Percentiles rank a stretch among this genome's conserved stretches.
Conservation (phyloP, 2,888 invertebrate species). For the Hemicrepidius hirtus region DNA sequence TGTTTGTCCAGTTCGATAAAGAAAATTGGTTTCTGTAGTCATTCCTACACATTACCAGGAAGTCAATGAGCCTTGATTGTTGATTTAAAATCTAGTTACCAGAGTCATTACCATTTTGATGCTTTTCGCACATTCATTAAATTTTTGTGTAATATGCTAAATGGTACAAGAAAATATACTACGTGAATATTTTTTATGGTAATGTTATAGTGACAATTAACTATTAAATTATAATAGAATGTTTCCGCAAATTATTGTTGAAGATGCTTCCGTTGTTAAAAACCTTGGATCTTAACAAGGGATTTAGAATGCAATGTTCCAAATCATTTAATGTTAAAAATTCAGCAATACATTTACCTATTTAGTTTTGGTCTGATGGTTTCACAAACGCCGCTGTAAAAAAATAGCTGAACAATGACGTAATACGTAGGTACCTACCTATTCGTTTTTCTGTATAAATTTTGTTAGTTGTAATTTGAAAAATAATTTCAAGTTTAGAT, state of each 20-base stretch:
- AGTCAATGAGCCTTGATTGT: background rate
- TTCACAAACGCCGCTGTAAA: background rate
- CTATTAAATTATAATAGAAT: constrained; percentile 7
- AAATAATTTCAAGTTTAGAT: too few relatives aligned
- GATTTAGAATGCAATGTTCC: background rate
- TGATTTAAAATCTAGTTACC: background rate
- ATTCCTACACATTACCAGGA: background rate
- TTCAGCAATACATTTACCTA: constrained; percentile 2
- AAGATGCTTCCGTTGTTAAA: constrained; percentile 1
- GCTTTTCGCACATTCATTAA: constrained; percentile 2
- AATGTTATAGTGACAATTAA: constrained; percentile 14
- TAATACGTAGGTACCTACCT: too few relatives aligned
- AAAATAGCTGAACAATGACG: background rate
- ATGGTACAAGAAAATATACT: background rate
- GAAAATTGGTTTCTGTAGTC: background rate
- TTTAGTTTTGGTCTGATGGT: constrained; percentile 2
- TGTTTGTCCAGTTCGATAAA: constrained; percentile 10
- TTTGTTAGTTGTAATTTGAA: too few relatives aligned
- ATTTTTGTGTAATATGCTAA: background rate
- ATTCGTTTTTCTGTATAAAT: too few relatives aligned
- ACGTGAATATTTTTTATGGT: background rate
- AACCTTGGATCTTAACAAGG: background rate
- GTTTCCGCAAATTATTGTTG: constrained; percentile 10
- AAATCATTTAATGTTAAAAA: constrained; percentile 11
- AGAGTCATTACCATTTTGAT: background rate